Base-by-base conservation (phyloP, 1,140 invertebrate species). In the Caerostris darwini region DNA sequence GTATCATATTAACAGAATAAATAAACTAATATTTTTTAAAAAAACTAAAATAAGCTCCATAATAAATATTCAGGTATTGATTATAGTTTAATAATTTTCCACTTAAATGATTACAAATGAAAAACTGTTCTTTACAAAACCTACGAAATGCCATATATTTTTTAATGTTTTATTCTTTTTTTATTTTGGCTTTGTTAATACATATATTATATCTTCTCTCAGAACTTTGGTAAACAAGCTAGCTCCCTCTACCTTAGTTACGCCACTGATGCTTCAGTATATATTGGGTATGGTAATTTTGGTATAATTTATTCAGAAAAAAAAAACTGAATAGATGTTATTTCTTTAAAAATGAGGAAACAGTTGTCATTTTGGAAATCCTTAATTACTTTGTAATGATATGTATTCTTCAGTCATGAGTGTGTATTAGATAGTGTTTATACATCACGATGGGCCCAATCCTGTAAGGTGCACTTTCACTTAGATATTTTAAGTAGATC, bases 381-480 rank as follows among this genome's bases (percentile, higher is more conserved):
- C 71, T 61, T 57, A 88, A 59, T 88, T 94, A 56, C 87, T 94
- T 88, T 94, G 53, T 93, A 93, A 34, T 58, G 19, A 93, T 93
- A 77, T 61, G 92, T 94, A 94, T 82, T 56, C 56, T 64, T 94
- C 86, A 82, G 87, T 94, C 69, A 88, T 94, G 85, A 89, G 71
- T 94, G 64, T 94, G 71, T 94, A 64, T 94, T 94, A 94, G 92
- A 82, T 94, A 94, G 92, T 56, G 67, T 94, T 94, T 58, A 81
- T 87, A 94, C 83, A 81, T 54, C 86, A 89, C 67, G 92, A 94
- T 94, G 92, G 92, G 92, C 92, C 92, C 92, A 94, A 94, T 94
- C 83, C 90, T 77, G 71, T 71, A 94, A 94, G 92, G 92, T 94
- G 92, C 92, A 94, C 92, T 94, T 77, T 94, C 69, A 89, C 92